Conservation (phyloP, 2,888 invertebrate genomes). For the Laothoe populi region DNA sequence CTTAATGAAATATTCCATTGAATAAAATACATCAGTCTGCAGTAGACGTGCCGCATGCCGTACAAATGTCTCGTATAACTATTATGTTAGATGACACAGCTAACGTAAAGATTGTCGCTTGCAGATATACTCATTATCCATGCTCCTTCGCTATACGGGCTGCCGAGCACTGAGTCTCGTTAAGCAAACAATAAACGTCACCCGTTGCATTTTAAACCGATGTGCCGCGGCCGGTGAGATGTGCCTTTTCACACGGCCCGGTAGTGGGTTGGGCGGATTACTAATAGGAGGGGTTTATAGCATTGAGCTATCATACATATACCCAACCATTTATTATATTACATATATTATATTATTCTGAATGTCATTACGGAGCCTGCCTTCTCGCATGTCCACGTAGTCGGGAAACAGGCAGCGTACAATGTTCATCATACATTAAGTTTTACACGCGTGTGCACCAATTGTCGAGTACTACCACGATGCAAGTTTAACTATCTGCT, state of each 20-base stretch:
- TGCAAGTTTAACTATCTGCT: too few relatives aligned
- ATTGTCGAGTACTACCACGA: too few relatives aligned
- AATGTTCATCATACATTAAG: too few relatives aligned
- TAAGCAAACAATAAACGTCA: not conserved
- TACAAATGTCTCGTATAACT: not conserved
- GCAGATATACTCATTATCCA: not conserved
- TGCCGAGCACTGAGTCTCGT: not conserved
- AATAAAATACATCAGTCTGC: not conserved
- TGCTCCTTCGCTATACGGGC: not conserved
- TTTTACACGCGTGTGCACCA: too few relatives aligned
- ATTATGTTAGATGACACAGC: not conserved
- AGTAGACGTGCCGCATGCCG: not conserved
- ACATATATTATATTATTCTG: too few relatives aligned
- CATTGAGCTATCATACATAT: too few relatives aligned
- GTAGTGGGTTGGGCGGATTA: not conserved
- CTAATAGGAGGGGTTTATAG: too few relatives aligned
- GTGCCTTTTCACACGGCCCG: not conserved
- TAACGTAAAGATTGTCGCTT: not conserved
- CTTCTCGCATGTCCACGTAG: too few relatives aligned
- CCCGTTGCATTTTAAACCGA: slow-evolving; percentile 3
- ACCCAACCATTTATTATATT: too few relatives aligned
- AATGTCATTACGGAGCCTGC: too few relatives aligned
- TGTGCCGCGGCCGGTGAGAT: not conserved
- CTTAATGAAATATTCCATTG: too few relatives aligned
- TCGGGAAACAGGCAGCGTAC: too few relatives aligned